Evolutionary conservation across 1,140 invertebrate genomes (phyloP), one percentile per base, ranked within the genome.

Genomic region (Pristionchus pacificus): DNA sequence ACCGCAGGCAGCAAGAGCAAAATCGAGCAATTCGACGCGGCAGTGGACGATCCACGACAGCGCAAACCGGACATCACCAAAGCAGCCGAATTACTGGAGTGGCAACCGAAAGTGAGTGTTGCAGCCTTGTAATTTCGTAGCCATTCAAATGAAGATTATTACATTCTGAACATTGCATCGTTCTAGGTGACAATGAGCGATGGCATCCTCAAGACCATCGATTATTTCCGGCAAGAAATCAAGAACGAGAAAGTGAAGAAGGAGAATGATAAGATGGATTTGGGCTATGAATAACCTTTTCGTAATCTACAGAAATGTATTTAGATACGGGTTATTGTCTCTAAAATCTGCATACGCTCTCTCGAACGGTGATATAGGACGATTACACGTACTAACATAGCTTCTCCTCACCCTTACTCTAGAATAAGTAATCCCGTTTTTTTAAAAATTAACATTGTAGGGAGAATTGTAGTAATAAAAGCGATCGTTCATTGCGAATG

Each of bases 41-140:
- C 55, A 61, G 57, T 75, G 68, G 96, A 99, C 85, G 96, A 98
- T 87, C 96, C 96, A 0, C 92, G 95, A 84, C 88, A 91, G 74
- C 87, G 96, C 63, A 90, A 91, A 77, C 96, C 96, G 0, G 93
- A 98, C 83, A 98, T 98, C 65, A 88, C 88, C 0, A 85, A 92
- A 67, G 96, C 96, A 1, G 91, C 91, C 77, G 88, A 88, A 68
- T 88, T 91, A 77, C 86, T 99, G 0, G 88, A 91, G 69, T 99
- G 96, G 96, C 88, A 91, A 80, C 96, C 96, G 15, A 93, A 92
- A 86, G 91, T 80, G 6, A n/a, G 14, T 57, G 1, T 70, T 27
- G 24, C 25, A 24, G 29, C 24, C 24, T 74, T 24, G 24, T 25
- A 64, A 62, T n/a, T 14, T 6, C 14, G 19, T 59, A 49, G 63